Conservation (phyloP, 2,888 invertebrate genomes). For the Galerucella calmariensis region DNA sequence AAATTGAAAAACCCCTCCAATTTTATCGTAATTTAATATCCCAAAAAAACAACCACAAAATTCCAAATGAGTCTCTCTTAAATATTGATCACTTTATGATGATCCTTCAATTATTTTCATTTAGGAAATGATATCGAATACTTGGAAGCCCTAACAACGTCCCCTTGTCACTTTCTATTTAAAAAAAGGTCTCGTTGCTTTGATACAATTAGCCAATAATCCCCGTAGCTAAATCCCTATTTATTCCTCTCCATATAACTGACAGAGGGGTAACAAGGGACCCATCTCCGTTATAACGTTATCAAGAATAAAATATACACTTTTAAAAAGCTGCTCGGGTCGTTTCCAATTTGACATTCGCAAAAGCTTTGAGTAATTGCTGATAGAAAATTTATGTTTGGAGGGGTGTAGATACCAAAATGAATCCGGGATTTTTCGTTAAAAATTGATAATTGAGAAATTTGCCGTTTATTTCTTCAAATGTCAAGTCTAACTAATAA, state of each 20-base stretch:
- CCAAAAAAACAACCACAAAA: neutral
- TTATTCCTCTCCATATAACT: constrained; percentile 61
- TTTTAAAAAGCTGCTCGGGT: constrained; percentile 45
- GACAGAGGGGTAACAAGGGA: constrained; percentile 60
- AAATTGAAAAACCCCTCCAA: neutral
- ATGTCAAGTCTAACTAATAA: too few relatives aligned
- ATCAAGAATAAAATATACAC: constrained; percentile 59
- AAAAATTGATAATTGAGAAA: constrained; percentile 7
- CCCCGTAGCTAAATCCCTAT: constrained; percentile 59
- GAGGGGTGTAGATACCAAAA: neutral
- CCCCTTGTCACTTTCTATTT: constrained; percentile 45
- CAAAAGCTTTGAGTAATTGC: constrained; percentile 22
- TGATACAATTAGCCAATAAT: constrained; percentile 62
- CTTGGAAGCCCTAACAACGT: constrained; percentile 38
- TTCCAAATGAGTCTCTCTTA: neutral
- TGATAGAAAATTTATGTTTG: constrained; percentile 1
- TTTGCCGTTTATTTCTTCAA: neutral
- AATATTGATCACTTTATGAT: constrained; percentile 4
- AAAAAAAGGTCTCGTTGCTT: constrained; percentile 56
- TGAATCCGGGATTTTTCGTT: neutral
- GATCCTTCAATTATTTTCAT: constrained; percentile 26
- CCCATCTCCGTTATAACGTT: constrained; percentile 60
- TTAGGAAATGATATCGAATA: constrained; percentile 25
- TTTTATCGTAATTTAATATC: neutral
- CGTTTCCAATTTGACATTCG: constrained; percentile 28